Conservation (phyloP, 2,888 invertebrate species). For the Hesperia comma region DNA sequence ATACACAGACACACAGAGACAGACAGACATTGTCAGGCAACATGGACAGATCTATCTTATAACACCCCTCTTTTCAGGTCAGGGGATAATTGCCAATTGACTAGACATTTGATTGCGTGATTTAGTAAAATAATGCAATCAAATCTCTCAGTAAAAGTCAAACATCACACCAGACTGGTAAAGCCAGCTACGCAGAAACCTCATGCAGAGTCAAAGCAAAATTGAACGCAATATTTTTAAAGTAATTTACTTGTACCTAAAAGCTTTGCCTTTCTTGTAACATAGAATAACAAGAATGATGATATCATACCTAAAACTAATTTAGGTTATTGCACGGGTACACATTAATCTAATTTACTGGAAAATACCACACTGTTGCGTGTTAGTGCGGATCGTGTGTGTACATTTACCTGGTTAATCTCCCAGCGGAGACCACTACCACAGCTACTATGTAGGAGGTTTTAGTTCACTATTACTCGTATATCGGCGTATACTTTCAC, state of each 20-base stretch:
- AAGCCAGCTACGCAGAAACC: too few relatives aligned
- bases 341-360: conserved; percentile 37
- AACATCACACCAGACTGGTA: too few relatives aligned
- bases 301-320: conserved; percentile 34
- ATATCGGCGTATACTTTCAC: background rate
- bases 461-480: background rate
- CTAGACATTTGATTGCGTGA: too few relatives aligned
- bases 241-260: background rate
- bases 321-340: conserved; percentile 34
- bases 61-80: too few relatives aligned
- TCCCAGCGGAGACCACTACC: conserved; percentile 19
- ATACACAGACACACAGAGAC: too few relatives aligned
- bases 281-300: conserved; percentile 10
- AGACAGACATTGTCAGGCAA: too few relatives aligned
- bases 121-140: too few relatives aligned
- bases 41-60: too few relatives aligned
- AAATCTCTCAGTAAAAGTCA: too few relatives aligned
- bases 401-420: conserved; percentile 23
- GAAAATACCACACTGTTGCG: conserved; percentile 34
- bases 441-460: background rate
- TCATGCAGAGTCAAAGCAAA: background rate
- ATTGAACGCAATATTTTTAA: background rate
- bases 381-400: conserved; percentile 23
- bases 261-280: background rate
- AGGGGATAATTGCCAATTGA: too few relatives aligned